Evolutionary conservation across 1,140 invertebrate species (phyloP).

Genomic region (Diabrotica virgifera): DNA sequence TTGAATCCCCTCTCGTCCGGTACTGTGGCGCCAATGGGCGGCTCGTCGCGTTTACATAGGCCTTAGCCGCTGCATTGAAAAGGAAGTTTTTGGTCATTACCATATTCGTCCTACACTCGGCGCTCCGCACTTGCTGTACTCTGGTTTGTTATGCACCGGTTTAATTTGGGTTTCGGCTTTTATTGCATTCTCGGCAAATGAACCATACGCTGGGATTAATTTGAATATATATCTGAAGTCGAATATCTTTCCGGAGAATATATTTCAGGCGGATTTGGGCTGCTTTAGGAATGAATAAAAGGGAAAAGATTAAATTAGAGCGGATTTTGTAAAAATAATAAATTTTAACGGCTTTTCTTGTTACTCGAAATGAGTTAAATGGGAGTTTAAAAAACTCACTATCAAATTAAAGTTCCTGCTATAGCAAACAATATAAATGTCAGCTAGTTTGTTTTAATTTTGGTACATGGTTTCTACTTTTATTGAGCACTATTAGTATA

Average conservation of each 20-base stretch:
- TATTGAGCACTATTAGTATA: too few relatives aligned
- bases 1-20: too few relatives aligned
- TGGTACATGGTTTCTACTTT: too few relatives aligned
- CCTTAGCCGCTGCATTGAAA: not conserved
- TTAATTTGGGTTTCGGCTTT: conserved; percentile 1
- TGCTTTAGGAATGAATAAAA: not conserved
- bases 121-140: not conserved
- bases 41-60: not conserved
- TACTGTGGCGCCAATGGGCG: too few relatives aligned
- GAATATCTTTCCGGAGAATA: not conserved
- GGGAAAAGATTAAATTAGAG: too few relatives aligned
- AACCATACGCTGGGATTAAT: not conserved
- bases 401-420: too few relatives aligned
- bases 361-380: too few relatives aligned
- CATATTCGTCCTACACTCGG: conserved; percentile 12
- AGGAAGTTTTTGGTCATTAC: conserved; percentile 9
- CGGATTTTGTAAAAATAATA: too few relatives aligned
- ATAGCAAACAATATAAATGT: too few relatives aligned
- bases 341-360: too few relatives aligned
- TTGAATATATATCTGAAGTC: not conserved
- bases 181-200: conserved; percentile 1
- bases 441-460: too few relatives aligned
- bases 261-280: not conserved
- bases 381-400: too few relatives aligned
- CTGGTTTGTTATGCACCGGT: conserved; percentile 1